These are phyloP conservation scores for Ceuthmochares aereus DNA, from an alignment of 2,113 vertebrate species.

Conservation along the genomic window DNA sequence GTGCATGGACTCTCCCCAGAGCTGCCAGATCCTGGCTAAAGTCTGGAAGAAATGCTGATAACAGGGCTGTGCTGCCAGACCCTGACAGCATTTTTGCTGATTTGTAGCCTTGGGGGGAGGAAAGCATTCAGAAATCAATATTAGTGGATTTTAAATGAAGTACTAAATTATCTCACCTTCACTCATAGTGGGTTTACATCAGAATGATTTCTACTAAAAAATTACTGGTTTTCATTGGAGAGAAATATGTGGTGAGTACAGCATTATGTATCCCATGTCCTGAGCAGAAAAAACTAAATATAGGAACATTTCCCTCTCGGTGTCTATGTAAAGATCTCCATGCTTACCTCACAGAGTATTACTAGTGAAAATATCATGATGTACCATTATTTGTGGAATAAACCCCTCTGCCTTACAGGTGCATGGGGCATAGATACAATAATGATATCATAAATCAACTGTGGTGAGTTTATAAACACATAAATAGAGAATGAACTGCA, in stretches of 20 bases:
- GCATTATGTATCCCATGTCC: neutral
- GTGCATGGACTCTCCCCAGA: neutral
- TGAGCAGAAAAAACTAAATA: neutral
- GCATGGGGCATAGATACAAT: neutral
- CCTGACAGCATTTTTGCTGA: neutral
- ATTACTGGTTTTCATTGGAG: neutral
- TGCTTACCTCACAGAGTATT: neutral
- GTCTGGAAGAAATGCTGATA: neutral
- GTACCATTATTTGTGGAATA: neutral
- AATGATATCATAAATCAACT: neutral
- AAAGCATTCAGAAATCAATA: slow-evolving; percentile 22
- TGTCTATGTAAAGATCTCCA: neutral
- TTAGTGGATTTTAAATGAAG: slow-evolving; percentile 41
- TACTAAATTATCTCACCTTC: slow-evolving; percentile 19
- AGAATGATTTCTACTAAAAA: neutral
- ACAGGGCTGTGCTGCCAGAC: neutral
- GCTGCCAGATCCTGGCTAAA: neutral
- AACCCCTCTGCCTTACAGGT: neutral
- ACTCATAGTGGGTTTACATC: slow-evolving; percentile 3
- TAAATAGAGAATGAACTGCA: neutral
- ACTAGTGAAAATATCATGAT: neutral
- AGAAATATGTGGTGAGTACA: neutral
- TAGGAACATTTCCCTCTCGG: neutral
- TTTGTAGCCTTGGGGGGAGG: neutral
- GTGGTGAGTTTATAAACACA: neutral